Evolutionary conservation across 2,888 invertebrate species (phyloP).

Genomic region (Altica lythri): DNA sequence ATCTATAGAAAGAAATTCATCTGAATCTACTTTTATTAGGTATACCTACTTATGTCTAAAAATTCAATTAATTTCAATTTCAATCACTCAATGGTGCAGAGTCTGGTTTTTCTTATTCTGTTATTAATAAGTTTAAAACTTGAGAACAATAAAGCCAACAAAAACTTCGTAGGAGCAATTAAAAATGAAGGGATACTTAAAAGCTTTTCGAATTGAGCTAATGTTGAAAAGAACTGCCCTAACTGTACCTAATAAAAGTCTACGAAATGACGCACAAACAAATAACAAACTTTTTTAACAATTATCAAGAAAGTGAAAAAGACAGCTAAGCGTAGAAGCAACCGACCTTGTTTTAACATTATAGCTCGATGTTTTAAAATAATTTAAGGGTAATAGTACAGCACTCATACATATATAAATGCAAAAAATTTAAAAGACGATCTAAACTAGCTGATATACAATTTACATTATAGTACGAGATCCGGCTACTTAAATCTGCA

Average conservation of each 20-base stretch:
- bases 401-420: too few species aligned
- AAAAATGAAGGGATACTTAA: conserved; percentile 14
- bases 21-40: too few species aligned
- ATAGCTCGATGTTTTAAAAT: too few species aligned
- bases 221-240: conserved; percentile 10
- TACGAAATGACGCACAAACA: conserved; percentile 11
- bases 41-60: too few species aligned
- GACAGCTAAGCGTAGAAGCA: not conserved
- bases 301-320: not conserved
- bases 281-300: conserved; percentile 8
- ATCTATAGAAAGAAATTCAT: too few species aligned
- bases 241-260: conserved; percentile 11
- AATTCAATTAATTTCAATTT: not conserved
- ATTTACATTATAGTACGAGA: too few species aligned
- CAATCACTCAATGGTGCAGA: not conserved
- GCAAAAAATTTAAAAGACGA: too few species aligned
- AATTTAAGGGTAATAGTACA: too few species aligned
- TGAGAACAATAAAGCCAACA: conserved; percentile 5
- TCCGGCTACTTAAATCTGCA: too few species aligned
- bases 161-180: conserved; percentile 17
- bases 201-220: conserved; percentile 26
- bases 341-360: too few species aligned
- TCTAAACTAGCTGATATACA: too few species aligned
- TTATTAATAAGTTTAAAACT: conserved; percentile 16
- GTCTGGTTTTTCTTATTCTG: conserved; percentile 2